These are phyloP conservation scores for Melanargia galathea DNA, from an alignment of 2,888 invertebrate species.

Conservation along the genomic window DNA sequence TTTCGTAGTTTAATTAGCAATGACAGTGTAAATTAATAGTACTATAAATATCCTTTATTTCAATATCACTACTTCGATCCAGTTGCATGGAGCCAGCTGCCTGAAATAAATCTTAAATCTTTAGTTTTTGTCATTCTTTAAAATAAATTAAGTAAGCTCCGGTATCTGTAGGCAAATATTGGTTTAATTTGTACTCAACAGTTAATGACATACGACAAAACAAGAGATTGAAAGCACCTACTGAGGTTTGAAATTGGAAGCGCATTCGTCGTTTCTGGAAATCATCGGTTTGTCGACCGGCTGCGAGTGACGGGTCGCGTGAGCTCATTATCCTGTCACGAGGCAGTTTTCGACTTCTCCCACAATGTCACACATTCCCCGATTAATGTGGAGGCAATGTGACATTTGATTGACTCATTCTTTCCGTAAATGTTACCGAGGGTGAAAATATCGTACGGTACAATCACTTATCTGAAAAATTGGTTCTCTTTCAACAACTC, in stretches of 20 bases:
- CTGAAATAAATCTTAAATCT: too few species aligned
- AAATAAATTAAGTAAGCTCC: background rate
- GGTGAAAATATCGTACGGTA: background rate
- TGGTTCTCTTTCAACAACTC: background rate
- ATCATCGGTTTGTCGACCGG: conserved; percentile 65
- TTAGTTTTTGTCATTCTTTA: background rate
- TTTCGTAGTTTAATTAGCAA: too few species aligned
- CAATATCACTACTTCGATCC: too few species aligned
- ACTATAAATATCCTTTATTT: too few species aligned
- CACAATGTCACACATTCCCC: conserved; percentile 30
- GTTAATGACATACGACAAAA: conserved; percentile 48
- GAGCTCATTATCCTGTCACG: conserved; percentile 67
- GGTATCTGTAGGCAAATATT: background rate
- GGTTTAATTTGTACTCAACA: background rate
- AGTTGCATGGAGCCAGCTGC: too few species aligned
- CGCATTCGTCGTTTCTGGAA: conserved; percentile 72
- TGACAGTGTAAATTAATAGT: too few species aligned
- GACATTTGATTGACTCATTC: conserved; percentile 29
- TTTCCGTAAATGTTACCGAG: background rate
- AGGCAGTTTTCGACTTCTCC: conserved; percentile 43
- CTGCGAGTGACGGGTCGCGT: conserved; percentile 60
- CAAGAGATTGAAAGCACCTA: conserved; percentile 69
- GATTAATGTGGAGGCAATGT: conserved; percentile 31
- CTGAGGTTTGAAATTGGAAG: conserved; percentile 77
- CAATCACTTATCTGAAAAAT: conserved; percentile 2